These are phyloP conservation scores for Phoenicopterus ruber DNA, from an alignment of 2,113 vertebrate species.

Conservation along the genomic window DNA sequence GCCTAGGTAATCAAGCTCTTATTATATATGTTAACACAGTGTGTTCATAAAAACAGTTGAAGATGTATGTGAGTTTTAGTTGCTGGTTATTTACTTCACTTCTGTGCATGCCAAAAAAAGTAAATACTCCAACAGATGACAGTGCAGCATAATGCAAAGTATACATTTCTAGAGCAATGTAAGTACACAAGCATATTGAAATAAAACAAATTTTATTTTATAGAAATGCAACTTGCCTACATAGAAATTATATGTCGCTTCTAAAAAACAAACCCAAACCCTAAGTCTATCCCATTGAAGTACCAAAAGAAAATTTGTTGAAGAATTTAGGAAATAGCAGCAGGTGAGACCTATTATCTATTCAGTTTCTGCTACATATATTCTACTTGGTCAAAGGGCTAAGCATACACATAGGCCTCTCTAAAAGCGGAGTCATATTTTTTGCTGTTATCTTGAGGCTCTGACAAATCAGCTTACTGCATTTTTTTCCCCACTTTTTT, in stretches of 20 bases:
- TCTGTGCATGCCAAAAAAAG: neutral
- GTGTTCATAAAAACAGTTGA: neutral
- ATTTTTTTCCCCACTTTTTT: neutral
- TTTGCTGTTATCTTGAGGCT: neutral
- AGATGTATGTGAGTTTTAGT: neutral
- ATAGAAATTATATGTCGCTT: neutral
- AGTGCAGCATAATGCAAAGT: neutral
- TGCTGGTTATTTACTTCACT: neutral
- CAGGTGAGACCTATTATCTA: no score
- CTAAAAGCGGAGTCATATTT: neutral
- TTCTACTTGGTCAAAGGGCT: neutral
- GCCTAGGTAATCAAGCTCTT: neutral
- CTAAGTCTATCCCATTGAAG: neutral
- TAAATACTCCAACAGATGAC: neutral
- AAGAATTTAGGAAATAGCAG: no score
- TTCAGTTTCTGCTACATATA: neutral
- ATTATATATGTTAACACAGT: neutral
- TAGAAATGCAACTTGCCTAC: neutral
- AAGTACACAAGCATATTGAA: neutral
- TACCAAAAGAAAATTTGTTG: neutral
- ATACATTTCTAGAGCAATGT: neutral
- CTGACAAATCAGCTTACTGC: neutral
- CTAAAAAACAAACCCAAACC: neutral
- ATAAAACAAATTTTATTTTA: neutral
- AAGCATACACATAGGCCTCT: neutral